Base-by-base conservation (phyloP, 2,113 vertebrate genomes). In the Hepsetus odoe region DNA sequence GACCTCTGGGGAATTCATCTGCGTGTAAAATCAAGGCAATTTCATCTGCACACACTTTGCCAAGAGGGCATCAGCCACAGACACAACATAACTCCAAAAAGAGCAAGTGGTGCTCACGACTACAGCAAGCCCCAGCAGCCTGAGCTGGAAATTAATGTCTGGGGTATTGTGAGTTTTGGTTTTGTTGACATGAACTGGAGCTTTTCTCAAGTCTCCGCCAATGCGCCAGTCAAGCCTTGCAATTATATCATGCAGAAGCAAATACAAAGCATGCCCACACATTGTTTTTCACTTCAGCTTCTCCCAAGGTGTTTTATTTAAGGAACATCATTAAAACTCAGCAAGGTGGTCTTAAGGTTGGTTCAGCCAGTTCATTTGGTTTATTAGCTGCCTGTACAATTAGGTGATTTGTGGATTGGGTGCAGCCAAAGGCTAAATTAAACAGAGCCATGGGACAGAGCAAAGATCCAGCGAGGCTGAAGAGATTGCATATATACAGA, bases 1-100 rank as follows among this genome's bases (percentile, higher is more conserved):
- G 58, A 64, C 46, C 77, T 72, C 69, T 14, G 35, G 76, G 76
- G 81, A 61, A 83, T 71, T 79, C 33, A 75, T 79, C 49, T 65
- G 30, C 28, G 64, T 79, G 76, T 74, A 61, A 53, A 74, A 83
- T 75, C 71, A 79, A 70, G 71, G 72, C 76, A 75, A 79, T 83
- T 79, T 72, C 69, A 66, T 76, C 49, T 30, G 62, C 42, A 38
- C 42, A 49, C 44, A 33, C 28, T 66, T 38, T 66, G 59, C 72
- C 40, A 61, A 59, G 53, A 69, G 55, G 40, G 66, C 61, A 46
- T 32, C 7, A 33, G 61, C 68, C 30, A 53, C 49, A 14, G 10
- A 74, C 56, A 53, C 67, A 40, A 64, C 71, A 65, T 26, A 58
- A 42, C 26, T 22, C 61, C 18, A 35, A 58, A 80, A 72, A 64